Conservation (phyloP, 2,888 invertebrate genomes). For the Hemithea aestivaria region DNA sequence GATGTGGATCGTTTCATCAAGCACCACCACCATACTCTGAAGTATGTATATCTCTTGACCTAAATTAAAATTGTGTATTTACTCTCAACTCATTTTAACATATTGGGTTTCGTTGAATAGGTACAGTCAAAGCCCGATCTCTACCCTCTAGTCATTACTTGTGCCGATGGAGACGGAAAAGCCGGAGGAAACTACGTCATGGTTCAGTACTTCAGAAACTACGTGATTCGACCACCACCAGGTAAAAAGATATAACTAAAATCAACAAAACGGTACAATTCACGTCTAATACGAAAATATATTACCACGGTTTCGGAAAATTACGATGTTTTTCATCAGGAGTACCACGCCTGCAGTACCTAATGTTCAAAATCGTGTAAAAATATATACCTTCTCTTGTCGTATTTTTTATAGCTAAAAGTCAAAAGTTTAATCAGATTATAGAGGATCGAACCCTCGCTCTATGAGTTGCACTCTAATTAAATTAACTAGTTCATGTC, state of each 20-base stretch:
- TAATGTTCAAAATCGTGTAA: no score
- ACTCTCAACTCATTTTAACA: no score
- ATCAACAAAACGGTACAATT: no score
- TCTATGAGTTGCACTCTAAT: slow-evolving; percentile 7
- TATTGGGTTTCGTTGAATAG: slow-evolving; percentile 53
- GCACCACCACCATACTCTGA: slow-evolving; percentile 92
- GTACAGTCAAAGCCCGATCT: slow-evolving; percentile 92
- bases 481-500: slow-evolving; percentile 5
- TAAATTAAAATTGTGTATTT: no score
- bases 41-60: slow-evolving; percentile 68
- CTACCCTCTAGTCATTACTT: slow-evolving; percentile 91
- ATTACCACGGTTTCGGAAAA: no score
- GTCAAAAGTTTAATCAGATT: slow-evolving; percentile 11
- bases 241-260: slow-evolving; percentile 52
- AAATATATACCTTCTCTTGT: no score
- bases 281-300: no score
- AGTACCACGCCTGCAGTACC: no score
- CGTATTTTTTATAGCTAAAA: no score
- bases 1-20: slow-evolving; percentile 90
- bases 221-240: slow-evolving; percentile 85
- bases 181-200: slow-evolving; percentile 87
- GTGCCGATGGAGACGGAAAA: slow-evolving; percentile 84
- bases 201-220: slow-evolving; percentile 87
- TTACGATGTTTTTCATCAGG: no score
- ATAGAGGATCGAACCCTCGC: background rate